Evolutionary conservation across 1,140 invertebrate genomes (phyloP), one percentile per base, ranked within the genome.

Genomic region (Drosophila biarmipes): DNA sequence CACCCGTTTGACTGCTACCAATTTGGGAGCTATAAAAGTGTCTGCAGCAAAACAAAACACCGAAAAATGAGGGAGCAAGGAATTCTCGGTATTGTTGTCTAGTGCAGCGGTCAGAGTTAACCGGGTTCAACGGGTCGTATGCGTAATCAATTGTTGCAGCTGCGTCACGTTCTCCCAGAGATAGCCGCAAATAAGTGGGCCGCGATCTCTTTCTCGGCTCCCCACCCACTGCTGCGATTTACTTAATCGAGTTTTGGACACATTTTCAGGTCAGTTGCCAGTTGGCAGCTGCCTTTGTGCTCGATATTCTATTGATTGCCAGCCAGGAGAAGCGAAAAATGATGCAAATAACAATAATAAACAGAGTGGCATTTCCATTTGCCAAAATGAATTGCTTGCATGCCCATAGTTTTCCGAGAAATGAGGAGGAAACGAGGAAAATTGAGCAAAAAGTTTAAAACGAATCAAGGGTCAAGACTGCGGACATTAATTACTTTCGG

Each of bases 231-330:
- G 63, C 78, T 76, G 69, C 84, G 79, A 79, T 89, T 89, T 85
- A 74, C 72, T 87, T 89, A 87, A 87, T 90, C 80, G 73, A 89
- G 76, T 84, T 87, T 59, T 53, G 67, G 45, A 42, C 76, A 87
- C 76, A 87, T 89, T 87, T 87, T 87, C 84, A 82, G 84, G 84
- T 89, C 84, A 87, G 59, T 86, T 86, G 81, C 82, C 78, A 81
- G 64, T 77, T 78, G 73, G 73, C 73, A 77, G 62, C 63, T 38
- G 67, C 66, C 64, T 84, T 84, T 84, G 80, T 85, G 37, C 31
- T 68, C 58, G 62, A 55, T 37, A 63, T 67, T 67, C 61, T 58
- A 81, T 87, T 71, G 81, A 85, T 81, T 63, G 66, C 49, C 61
- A 68, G 15, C 45, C 29, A 81, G 72, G 80, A 66, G 43, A 29